Percentiles rank a stretch among this genome's conserved stretches.
These are phyloP conservation scores for Perca flavescens DNA, from an alignment of 2,113 vertebrate species.

Conservation along the genomic window DNA sequence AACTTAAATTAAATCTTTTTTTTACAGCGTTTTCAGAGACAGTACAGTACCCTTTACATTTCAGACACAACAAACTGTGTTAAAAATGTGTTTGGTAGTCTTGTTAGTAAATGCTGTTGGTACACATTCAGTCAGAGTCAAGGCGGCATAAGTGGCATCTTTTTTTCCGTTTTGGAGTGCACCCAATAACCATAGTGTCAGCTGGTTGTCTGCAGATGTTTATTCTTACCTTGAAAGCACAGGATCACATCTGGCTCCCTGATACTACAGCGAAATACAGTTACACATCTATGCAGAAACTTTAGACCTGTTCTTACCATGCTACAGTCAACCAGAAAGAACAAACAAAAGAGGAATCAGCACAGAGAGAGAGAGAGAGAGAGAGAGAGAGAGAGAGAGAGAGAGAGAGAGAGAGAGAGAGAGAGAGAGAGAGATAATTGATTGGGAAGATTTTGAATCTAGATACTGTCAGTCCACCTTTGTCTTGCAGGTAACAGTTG, in stretches of 20 bases:
- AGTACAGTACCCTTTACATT: not conserved
- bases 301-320: not conserved
- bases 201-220: not conserved
- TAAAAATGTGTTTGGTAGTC: not conserved
- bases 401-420: too few species aligned
- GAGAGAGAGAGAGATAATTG: not conserved
- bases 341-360: conserved; percentile 2
- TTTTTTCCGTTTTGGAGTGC: not conserved
- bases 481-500: conserved; percentile 3
- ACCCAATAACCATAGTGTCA: not conserved
- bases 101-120: not conserved
- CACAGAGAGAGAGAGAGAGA: not conserved
- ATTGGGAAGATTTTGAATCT: conserved; percentile 4
- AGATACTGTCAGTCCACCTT: conserved; percentile 6
- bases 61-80: not conserved
- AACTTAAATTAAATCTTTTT: not conserved
- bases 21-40: not conserved
- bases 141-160: not conserved
- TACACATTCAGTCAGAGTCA: not conserved
- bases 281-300: not conserved
- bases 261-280: not conserved
- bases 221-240: not conserved
- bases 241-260: not conserved
- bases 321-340: not conserved
- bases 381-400: not conserved